Conservation (phyloP, 2,797 vertebrate genomes). For the Clarias fuscus region DNA sequence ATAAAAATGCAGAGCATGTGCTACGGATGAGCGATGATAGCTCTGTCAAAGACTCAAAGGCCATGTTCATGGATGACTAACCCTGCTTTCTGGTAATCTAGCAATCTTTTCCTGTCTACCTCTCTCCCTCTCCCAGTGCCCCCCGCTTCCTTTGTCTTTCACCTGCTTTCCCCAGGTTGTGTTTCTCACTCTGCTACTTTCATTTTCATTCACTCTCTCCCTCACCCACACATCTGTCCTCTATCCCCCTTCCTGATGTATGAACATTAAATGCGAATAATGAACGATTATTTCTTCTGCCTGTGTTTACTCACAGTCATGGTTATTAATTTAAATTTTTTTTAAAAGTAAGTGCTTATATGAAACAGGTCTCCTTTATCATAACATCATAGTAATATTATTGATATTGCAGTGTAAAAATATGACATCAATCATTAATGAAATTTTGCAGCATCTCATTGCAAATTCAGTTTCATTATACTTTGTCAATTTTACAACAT, state of each 20-base stretch:
- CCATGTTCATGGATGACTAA: conserved; percentile 42
- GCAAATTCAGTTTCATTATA: background rate
- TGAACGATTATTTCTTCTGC: background rate
- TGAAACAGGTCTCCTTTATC: background rate
- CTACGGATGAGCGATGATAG: conserved; percentile 25
- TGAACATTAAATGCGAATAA: background rate
- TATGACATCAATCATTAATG: background rate
- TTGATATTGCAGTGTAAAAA: background rate
- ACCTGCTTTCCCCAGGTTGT: conserved; percentile 13
- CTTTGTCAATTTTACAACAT: background rate
- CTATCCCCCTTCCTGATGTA: background rate
- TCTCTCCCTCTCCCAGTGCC: background rate
- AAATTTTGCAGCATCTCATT: background rate
- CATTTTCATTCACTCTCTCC: background rate
- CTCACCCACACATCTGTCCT: background rate
- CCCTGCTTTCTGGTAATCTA: conserved; percentile 10
- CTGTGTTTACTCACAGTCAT: background rate
- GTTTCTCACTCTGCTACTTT: conserved; percentile 14
- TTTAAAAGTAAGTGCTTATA: no score
- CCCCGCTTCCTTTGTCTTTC: conserved; percentile 25
- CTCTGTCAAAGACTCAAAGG: conserved; percentile 41
- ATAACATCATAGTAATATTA: background rate
- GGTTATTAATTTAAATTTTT: background rate
- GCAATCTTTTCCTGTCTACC: conserved; percentile 23
- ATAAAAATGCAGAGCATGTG: background rate